Evolutionary conservation across 2,888 invertebrate species (phyloP).

Genomic region (Boloria euphrosyne): DNA sequence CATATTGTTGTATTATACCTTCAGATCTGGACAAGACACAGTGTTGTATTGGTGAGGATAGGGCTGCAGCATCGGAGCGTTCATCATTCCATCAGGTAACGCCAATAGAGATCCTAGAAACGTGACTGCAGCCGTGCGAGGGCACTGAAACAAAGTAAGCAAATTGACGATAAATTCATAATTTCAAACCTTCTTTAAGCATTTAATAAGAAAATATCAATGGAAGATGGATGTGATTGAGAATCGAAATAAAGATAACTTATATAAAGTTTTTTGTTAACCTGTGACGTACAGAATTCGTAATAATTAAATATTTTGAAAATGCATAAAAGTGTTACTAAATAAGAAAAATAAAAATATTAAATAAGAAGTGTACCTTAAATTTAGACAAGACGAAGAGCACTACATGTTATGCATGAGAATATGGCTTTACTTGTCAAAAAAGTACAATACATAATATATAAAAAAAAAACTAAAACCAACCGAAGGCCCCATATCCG

Average conservation of each 20-base stretch:
- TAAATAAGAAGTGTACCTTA: too few species aligned
- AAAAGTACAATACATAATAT: not conserved
- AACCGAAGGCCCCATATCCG: constrained; percentile 85
- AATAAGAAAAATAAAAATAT: too few species aligned
- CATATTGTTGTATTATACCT: constrained; percentile 75
- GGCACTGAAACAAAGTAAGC: constrained; percentile 79
- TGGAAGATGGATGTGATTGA: too few species aligned
- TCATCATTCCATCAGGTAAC: constrained; percentile 87
- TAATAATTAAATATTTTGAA: too few species aligned
- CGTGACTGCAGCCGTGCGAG: constrained; percentile 94
- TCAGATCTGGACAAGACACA: constrained; percentile 88
- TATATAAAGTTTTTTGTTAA: too few species aligned
- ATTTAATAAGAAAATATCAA: too few species aligned
- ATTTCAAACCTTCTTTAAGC: not conserved
- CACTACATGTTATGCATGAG: too few species aligned
- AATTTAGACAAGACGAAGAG: too few species aligned
- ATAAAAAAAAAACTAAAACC: constrained; percentile 38
- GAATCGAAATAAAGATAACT: too few species aligned
- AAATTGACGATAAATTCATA: not conserved
- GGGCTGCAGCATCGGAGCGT: constrained; percentile 86
- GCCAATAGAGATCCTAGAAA: constrained; percentile 93
- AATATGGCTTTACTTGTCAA: too few species aligned
- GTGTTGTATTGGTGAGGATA: constrained; percentile 83
- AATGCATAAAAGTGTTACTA: too few species aligned
- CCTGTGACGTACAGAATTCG: too few species aligned